Percentiles rank a stretch among this genome's conserved stretches.
phyloP scores from a whole-genome alignment of 2,113 vertebrate genomes.

The Crotalus viridis region DNA sequence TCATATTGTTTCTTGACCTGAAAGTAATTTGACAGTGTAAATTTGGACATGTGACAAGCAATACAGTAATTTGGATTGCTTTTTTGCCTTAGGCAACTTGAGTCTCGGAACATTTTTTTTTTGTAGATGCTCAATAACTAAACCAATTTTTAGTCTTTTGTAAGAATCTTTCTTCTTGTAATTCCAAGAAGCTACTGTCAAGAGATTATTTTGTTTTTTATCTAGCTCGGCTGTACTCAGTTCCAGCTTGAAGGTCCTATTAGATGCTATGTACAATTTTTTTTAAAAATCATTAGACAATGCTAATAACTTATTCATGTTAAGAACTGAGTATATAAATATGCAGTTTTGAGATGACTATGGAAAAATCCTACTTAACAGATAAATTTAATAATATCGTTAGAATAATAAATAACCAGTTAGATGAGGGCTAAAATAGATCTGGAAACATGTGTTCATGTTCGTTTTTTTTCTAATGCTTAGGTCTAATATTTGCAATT shows the following conservation, averaged over 20 bases:
- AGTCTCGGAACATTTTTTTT: not conserved
- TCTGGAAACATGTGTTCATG: not conserved
- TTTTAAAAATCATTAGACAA: not conserved
- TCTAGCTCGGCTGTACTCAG: not conserved
- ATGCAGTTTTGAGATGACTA: not conserved
- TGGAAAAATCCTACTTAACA: not conserved
- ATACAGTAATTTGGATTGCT: not conserved
- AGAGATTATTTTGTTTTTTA: not conserved
- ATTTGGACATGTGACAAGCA: slow-evolving; percentile 21
- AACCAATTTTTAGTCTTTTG: not conserved
- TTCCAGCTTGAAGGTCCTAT: not conserved
- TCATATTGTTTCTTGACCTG: not conserved
- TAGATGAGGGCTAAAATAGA: not conserved
- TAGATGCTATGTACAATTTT: not conserved
- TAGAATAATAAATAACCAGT: not conserved
- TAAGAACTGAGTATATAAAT: not conserved
- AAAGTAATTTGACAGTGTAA: slow-evolving; percentile 24
- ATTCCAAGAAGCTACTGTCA: not conserved
- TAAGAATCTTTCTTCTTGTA: not conserved
- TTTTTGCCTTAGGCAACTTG: slow-evolving; percentile 15
- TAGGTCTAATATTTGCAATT: not conserved
- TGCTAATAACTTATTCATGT: not conserved
- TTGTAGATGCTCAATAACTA: not conserved
- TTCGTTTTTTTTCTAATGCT: not conserved
- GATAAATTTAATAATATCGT: not conserved